Percentiles rank a stretch among this genome's conserved stretches.
Conservation (phyloP, 2,888 invertebrate genomes). For the Cephonodes hylas region DNA sequence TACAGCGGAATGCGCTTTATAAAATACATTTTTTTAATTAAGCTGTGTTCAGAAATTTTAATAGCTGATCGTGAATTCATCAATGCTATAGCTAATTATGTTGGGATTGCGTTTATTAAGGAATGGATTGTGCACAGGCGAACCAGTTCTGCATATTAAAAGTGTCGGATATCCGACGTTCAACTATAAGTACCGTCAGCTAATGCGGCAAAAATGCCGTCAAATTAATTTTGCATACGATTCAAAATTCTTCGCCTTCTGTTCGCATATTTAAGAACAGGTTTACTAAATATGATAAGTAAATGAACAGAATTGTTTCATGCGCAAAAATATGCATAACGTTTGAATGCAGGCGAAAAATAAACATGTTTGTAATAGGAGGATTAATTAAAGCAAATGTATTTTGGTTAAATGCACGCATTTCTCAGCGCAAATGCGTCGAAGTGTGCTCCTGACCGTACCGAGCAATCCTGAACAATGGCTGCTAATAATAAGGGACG, state of each 20-base stretch:
- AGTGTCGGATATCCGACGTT: constrained; percentile 76
- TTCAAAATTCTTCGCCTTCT: neutral
- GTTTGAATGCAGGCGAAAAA: neutral
- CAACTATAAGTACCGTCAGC: constrained; percentile 59
- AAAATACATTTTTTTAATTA: constrained; percentile 59
- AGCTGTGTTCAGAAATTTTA: constrained; percentile 52
- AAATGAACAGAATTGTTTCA: neutral
- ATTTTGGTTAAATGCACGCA: neutral
- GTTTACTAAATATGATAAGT: neutral
- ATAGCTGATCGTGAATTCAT: constrained; percentile 64
- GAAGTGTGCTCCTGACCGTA: constrained; percentile 19
- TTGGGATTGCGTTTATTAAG: constrained; percentile 68
- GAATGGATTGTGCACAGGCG: constrained; percentile 66
- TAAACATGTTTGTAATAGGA: neutral
- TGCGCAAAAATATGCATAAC: neutral
- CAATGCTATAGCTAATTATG: constrained; percentile 73
- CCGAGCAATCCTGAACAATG: constrained; percentile 70
- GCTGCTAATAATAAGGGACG: constrained; percentile 77
- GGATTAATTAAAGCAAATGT: neutral
- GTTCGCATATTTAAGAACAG: neutral
- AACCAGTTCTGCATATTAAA: constrained; percentile 62
- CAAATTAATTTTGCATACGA: neutral
- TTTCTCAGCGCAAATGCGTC: neutral
- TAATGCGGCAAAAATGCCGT: constrained; percentile 9
- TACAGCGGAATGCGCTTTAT: constrained; percentile 38